Evolutionary conservation across 2,113 vertebrate genomes (phyloP).

Genomic region (Engraulis encrasicolus): DNA sequence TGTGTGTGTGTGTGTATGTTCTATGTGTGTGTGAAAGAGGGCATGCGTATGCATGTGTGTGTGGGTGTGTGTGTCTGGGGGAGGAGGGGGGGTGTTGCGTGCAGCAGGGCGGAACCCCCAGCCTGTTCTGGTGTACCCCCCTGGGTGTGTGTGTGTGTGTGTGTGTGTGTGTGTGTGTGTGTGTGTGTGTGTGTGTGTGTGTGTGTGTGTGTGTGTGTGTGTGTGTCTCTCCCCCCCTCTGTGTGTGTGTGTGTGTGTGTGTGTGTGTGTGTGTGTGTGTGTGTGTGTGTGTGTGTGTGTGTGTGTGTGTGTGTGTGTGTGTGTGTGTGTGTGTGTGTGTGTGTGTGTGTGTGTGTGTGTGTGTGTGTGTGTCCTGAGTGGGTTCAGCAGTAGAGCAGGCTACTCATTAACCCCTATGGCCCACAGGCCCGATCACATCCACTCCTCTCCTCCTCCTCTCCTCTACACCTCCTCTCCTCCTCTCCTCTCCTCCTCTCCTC

Average conservation of each 20-base stretch:
- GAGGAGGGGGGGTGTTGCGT: slow-evolving; percentile 55
- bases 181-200: not conserved
- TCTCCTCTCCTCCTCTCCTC: slow-evolving; percentile 7
- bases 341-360: not conserved
- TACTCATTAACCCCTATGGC: slow-evolving; percentile 74
- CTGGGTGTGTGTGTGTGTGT: slow-evolving; percentile 14
- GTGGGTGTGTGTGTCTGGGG: not conserved
- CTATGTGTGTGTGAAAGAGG: no score
- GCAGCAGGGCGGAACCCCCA: slow-evolving; percentile 77
- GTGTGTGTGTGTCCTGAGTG: no score
- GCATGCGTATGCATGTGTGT: slow-evolving; percentile 1
- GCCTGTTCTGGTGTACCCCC: slow-evolving; percentile 67
- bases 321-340: not conserved
- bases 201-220: not conserved
- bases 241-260: not conserved
- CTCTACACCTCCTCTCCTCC: slow-evolving; percentile 15
- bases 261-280: not conserved
- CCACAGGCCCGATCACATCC: slow-evolving; percentile 71
- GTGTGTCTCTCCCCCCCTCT: no score
- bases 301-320: not conserved
- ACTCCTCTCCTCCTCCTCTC: slow-evolving; percentile 47
- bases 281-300: not conserved
- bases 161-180: not conserved
- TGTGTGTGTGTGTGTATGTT: slow-evolving; percentile 23
- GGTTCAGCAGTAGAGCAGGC: slow-evolving; percentile 60